These are phyloP conservation scores for Porphyrio hochstetteri DNA, from an alignment of 2,113 vertebrate genomes.

Conservation along the genomic window DNA sequence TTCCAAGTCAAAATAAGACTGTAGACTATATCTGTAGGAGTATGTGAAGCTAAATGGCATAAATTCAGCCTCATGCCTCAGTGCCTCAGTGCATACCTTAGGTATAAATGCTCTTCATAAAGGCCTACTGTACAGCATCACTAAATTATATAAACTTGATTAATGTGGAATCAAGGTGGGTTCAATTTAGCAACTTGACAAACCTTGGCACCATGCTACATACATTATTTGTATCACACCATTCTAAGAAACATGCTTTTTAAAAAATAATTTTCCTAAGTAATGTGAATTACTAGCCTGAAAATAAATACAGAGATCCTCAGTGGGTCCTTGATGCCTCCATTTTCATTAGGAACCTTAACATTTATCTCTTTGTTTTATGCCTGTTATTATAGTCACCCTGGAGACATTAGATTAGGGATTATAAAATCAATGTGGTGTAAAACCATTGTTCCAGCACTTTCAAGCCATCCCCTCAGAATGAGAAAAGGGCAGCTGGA, in stretches of 20 bases:
- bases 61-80: constrained; percentile 22
- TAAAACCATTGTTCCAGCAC: constrained; percentile 57
- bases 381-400: constrained; percentile 33
- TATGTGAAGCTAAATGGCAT: not conserved
- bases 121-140: not conserved
- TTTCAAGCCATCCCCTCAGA: constrained; percentile 58
- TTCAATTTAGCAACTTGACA: not conserved
- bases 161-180: not conserved
- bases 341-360: constrained; percentile 57
- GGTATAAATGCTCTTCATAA: constrained; percentile 4
- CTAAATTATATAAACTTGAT: not conserved
- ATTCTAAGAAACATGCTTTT: constrained; percentile 29
- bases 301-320: constrained; percentile 43
- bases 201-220: not conserved
- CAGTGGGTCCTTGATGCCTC: constrained; percentile 2
- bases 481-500: constrained; percentile 36
- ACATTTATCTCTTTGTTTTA: constrained; percentile 70
- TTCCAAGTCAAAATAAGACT: not conserved
- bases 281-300: not conserved
- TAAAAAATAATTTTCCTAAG: not conserved
- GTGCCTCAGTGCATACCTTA: not conserved
- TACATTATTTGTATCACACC: not conserved
- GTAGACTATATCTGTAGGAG: not conserved
- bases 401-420: constrained; percentile 65
- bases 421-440: constrained; percentile 69